phyloP scores from a whole-genome alignment of 2,113 vertebrate genomes.

The Prunella fulvescens region DNA sequence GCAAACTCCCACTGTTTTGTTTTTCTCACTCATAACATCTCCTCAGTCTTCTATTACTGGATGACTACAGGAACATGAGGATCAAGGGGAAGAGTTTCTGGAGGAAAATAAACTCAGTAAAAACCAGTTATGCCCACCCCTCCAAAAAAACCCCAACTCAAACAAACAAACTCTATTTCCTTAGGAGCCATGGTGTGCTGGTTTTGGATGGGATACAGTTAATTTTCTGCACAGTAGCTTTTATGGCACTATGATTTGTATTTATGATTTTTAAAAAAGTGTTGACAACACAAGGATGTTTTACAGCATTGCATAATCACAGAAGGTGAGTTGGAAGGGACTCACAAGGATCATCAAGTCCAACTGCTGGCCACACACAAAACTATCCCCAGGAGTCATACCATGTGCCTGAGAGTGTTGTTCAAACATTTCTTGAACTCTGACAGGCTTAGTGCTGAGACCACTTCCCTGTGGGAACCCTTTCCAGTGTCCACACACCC shows the following conservation, averaged over 20 bases:
- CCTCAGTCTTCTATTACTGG: neutral
- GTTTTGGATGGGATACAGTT: neutral
- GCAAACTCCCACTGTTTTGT: neutral
- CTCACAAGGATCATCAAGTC: neutral
- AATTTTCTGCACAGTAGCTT: neutral
- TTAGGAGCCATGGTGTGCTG: neutral
- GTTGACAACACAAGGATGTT: neutral
- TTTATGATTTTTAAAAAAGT: neutral
- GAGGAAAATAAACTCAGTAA: neutral
- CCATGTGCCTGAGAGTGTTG: neutral
- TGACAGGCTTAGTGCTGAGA: neutral
- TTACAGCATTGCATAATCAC: neutral
- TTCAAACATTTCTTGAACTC: neutral
- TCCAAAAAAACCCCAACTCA: fast-evolving
- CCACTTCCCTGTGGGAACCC: neutral
- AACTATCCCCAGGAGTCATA: neutral
- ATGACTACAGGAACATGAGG: neutral
- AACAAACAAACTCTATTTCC: neutral
- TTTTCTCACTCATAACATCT: neutral
- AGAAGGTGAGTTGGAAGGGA: neutral
- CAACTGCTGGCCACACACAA: neutral
- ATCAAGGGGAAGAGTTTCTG: neutral
- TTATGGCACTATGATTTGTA: neutral
- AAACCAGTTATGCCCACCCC: neutral
- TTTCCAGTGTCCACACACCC: fast-evolving